Evolutionary conservation across 2,113 vertebrate species (phyloP), one percentile per base, ranked within the genome.

Genomic region (Hyperoodon ampullatus): DNA sequence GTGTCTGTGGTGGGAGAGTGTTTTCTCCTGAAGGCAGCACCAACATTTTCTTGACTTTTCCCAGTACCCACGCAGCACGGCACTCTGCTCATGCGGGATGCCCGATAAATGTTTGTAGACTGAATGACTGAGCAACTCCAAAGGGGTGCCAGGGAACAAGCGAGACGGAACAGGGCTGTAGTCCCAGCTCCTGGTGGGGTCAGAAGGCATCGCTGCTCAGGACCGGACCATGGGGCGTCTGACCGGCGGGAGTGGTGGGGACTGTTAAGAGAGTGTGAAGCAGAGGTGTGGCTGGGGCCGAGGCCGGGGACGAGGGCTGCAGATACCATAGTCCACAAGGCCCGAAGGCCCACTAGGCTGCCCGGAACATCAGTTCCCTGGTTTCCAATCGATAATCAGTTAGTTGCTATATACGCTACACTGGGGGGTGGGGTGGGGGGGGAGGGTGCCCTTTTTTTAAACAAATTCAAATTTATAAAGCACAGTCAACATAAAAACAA

Each of bases 381-480:
- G 33, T 53, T 81, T 94, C 35, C 75, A 4, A n/a, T 63, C 55
- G 1, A 55, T 81, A 44, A 55, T 39, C 88, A 90, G 23, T 6
- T 42, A 61, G 68, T 35, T 13, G 7, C 63, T n/a, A 1, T 9
- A n/a, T 24, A 7, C 11, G 2, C 50, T 30, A 39, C 8, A 24
- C 24, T 21, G 10, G 26, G 28, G 18, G 19, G 42, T 1, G 33
- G 26, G 24, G 39, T 39, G 39, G 39, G 0, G 4, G 42, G 2
- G 1, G 4, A 23, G 39, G 70, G 70, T 21, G 55, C 55, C 18
- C n/a, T 0, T 1, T 44, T 44, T 65, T 83, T n/a, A 26, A 83
- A 96, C 60, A 65, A 92, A 61, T 94, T 55, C 3, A 65, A 60
- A 30, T 26, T 85, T 93, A 66, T 14, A 58, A 90, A 61, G 58